Base-by-base conservation (phyloP, 2,888 invertebrate genomes). In the Lamellibrachia columna region DNA sequence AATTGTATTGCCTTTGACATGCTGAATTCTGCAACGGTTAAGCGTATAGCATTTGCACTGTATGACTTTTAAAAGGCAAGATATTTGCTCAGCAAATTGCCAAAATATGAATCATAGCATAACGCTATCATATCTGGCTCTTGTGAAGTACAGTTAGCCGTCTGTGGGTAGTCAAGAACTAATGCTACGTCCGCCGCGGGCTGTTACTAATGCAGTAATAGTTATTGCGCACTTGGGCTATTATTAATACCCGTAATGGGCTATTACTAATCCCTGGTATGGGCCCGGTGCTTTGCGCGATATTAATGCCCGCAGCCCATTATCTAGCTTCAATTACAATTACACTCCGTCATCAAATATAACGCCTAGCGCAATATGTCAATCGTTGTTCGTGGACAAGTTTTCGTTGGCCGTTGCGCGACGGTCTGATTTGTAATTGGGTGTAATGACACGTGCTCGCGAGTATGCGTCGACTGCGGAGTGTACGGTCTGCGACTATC, bases 191-290 rank as follows among this genome's bases (percentile, higher is more conserved):
- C 75, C 75, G 75, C 75, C n/a, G 75, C 75, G 22, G 75, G 75
- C 75, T 75, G 75, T 75, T 75, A 75, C 75, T 75, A 75, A 75
- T 75, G 75, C 75, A n/a, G 75, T 75, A 75, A 75, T 75, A 75
- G n/a, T 15, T 22, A 75, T 75, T 75, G 75, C 75, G n/a, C 75
- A 75, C 22, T 40, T 75, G 75, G 15, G 75, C 75, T 75, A 75
- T 75, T 75, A 75, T 75, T 75, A 75, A 75, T 75, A 75, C 75
- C 75, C 75, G 75, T 75, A 75, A 75, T 75, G 75, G 75, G 75
- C 75, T 75, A 75, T 75, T 75, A 75, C 75, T 75, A 75, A 75
- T 75, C 75, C 75, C 22, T 75, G 22, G 75, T 75, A 75, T 75
- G 75, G 75, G 6, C 75, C 75, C 15, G 22, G 75, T 75, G 75